Evolutionary conservation across 2,113 vertebrate genomes (phyloP), one percentile per base, ranked within the genome.

Genomic region (Motacilla alba): DNA sequence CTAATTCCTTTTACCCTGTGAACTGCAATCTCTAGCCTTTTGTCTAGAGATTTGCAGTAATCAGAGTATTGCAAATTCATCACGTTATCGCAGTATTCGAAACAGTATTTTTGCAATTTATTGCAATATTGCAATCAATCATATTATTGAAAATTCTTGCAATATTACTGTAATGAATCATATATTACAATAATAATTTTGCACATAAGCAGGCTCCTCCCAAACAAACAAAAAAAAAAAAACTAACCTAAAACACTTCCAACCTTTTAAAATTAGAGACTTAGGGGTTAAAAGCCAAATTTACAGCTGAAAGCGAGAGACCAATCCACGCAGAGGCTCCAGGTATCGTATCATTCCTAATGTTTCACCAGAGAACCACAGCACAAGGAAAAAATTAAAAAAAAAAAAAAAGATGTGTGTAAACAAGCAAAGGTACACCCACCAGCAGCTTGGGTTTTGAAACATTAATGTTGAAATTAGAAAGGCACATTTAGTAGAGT

Each of bases 381-480:
- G 49, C 50, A 62, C 22, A 7, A 13, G 23, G 7, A 6, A 9
- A 14, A 9, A 14, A 13, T 31, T 22, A 63, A 63, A 64, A 9
- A 10, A 47, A 12, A 9, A 62, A 37, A 59, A 16, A 22, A 35
- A 41, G 1, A 63, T 49, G 28, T 26, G 52, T 87, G 64, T 83
- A 88, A 92, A 95, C 90, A 95, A 78, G 68, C 33, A 83, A 62
- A 76, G 5, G 1, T 46, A 95, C 60, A 94, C 70, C 60, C 90
- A 89, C 86, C 59, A 93, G 69, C 85, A 83, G 49, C 90, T 64
- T 84, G 41, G 37, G 66, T 75, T 96, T 87, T 90, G 86, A 93
- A 94, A 92, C 92, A 83, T 63, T 69, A 68, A 87, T 80, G 90
- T 22, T 82, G 83, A 96, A 94, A 95, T 88, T 52, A 93, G 79